These are phyloP conservation scores for Embiotoca jacksoni DNA, from an alignment of 2,113 vertebrate genomes.

Conservation along the genomic window DNA sequence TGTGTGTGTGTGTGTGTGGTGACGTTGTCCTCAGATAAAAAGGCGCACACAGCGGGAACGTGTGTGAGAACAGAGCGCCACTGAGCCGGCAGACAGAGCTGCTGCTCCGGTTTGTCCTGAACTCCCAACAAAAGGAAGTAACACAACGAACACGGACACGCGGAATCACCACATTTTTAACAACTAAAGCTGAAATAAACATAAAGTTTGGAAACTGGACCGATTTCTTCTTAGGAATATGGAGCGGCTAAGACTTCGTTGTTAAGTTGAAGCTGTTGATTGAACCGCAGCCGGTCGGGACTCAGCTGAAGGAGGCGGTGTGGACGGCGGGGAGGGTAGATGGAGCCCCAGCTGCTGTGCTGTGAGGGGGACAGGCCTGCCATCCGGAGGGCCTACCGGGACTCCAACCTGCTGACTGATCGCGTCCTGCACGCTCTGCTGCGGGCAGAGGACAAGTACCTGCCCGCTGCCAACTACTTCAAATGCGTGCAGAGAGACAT, in stretches of 20 bases:
- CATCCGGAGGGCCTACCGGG: conserved; percentile 92
- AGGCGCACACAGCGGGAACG: no score
- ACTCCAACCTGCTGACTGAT: conserved; percentile 93
- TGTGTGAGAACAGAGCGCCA: no score
- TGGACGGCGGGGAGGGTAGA: conserved; percentile 65
- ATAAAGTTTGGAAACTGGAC: neutral
- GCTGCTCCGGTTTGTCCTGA: no score
- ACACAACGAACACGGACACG: neutral
- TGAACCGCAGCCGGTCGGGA: no score
- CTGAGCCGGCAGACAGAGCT: no score
- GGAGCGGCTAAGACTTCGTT: neutral
- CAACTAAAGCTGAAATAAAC: neutral
- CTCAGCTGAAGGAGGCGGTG: no score
- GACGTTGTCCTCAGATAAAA: no score
- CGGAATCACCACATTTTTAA: neutral
- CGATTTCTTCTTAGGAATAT: neutral
- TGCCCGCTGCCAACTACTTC: conserved; percentile 94
- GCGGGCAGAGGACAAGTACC: conserved; percentile 92
- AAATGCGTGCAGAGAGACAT: conserved; percentile 95
- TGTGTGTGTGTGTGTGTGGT: no score
- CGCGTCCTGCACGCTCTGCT: conserved; percentile 93
- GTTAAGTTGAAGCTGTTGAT: neutral
- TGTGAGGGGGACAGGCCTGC: conserved; percentile 89
- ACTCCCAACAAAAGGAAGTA: neutral
- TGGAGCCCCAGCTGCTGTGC: conserved; percentile 94